Percentiles rank a stretch among this genome's conserved stretches.
These are phyloP conservation scores for Augochlorella aurata DNA, from an alignment of 2,888 invertebrate species.

Conservation along the genomic window DNA sequence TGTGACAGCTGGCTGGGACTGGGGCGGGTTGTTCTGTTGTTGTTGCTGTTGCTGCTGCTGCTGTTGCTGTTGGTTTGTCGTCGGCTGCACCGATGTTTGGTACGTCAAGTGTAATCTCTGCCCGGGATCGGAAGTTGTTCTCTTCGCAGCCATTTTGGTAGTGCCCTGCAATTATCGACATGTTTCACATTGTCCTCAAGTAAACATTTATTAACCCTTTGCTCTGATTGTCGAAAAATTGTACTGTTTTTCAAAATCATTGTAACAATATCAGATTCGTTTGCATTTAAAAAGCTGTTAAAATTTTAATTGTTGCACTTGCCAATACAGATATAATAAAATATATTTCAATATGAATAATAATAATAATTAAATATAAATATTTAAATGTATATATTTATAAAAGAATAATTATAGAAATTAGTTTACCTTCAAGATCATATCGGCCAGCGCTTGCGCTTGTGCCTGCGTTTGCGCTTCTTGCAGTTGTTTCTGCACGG, in stretches of 20 bases:
- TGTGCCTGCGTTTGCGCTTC: conserved; percentile 84
- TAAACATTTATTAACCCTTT: too few relatives aligned
- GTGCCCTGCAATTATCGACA: conserved; percentile 35
- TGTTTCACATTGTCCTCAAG: too few relatives aligned
- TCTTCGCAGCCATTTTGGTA: conserved; percentile 86
- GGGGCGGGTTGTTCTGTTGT: conserved; percentile 69
- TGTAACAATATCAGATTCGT: too few relatives aligned
- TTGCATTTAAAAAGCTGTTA: too few relatives aligned
- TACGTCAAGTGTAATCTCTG: conserved; percentile 84
- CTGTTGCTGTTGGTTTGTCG: conserved; percentile 65
- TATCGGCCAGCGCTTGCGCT: conserved; percentile 90
- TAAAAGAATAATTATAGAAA: too few relatives aligned
- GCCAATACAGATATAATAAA: too few relatives aligned
- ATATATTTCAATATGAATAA: too few relatives aligned
- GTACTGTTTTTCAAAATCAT: too few relatives aligned
- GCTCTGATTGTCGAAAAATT: too few relatives aligned
- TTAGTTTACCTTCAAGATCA: conserved; percentile 85
- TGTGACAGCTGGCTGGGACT: conserved; percentile 74
- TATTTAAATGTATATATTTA: too few relatives aligned
- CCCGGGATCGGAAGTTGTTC: conserved; percentile 89
- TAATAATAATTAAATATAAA: too few relatives aligned
- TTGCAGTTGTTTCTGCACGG: conserved; percentile 79
- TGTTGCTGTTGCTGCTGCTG: conserved; percentile 68
- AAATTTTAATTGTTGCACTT: too few relatives aligned
- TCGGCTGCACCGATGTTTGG: conserved; percentile 75